phyloP scores from a whole-genome alignment of 2,888 invertebrate genomes.

The Drosophila kuntzei region DNA sequence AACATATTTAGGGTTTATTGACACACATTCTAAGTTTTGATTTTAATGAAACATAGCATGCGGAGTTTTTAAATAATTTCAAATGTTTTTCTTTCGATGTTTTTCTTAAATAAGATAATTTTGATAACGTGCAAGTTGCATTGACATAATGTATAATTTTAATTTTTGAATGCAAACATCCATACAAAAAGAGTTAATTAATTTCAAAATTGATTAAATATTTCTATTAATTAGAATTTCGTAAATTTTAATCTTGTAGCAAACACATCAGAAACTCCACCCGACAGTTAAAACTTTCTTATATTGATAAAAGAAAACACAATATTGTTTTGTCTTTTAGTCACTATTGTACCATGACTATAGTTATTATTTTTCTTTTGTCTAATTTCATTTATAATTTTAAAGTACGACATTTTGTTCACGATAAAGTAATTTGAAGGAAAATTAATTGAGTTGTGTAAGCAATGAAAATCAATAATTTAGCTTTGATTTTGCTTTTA shows the following conservation, averaged over 20 bases:
- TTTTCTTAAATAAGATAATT: background rate
- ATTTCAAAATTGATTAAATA: background rate
- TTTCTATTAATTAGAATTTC: background rate
- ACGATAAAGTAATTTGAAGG: slow-evolving; percentile 31
- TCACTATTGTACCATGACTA: slow-evolving; percentile 51
- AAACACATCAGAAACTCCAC: background rate
- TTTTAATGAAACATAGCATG: too few relatives aligned
- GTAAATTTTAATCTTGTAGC: background rate
- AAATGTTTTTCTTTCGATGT: background rate
- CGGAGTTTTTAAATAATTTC: background rate
- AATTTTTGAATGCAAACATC: background rate
- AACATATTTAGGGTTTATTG: too few relatives aligned
- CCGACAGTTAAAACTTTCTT: too few relatives aligned
- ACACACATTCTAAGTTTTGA: too few relatives aligned
- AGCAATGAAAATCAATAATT: slow-evolving; percentile 8
- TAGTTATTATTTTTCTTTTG: slow-evolving; percentile 29
- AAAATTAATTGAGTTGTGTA: slow-evolving; percentile 19
- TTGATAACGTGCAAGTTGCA: too few relatives aligned
- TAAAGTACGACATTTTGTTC: slow-evolving; percentile 32
- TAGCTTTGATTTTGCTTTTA: slow-evolving; percentile 2
- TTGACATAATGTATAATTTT: too few relatives aligned
- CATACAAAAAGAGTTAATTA: background rate
- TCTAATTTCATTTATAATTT: slow-evolving; percentile 41
- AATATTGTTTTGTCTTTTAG: slow-evolving; percentile 43
- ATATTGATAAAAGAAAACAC: slow-evolving; percentile 1